Conservation (phyloP, 2,113 vertebrate genomes). For the Tychaedon coryphoeus region DNA sequence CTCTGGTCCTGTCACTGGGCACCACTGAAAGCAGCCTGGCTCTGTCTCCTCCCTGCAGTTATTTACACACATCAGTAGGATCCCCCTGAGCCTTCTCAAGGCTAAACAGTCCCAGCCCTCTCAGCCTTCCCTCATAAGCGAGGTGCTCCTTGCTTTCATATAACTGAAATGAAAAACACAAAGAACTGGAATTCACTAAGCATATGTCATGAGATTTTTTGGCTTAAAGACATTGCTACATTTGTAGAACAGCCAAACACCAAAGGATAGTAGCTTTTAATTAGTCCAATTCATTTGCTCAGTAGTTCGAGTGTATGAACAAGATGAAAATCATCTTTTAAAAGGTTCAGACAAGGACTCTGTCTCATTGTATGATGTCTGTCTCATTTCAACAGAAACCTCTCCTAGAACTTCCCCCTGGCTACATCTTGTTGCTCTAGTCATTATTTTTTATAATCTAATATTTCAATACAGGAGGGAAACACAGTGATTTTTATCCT, state of each 20-base stretch:
- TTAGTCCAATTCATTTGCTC: conserved; percentile 23
- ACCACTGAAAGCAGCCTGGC: not conserved
- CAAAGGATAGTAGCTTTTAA: not conserved
- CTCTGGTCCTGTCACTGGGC: not conserved
- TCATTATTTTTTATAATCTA: conserved; percentile 51
- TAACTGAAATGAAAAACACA: not conserved
- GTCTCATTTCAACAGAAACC: conserved; percentile 6
- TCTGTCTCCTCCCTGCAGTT: not conserved
- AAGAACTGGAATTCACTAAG: not conserved
- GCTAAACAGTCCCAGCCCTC: not conserved
- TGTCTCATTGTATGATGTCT: not conserved
- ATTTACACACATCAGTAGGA: not conserved
- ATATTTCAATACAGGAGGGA: not conserved
- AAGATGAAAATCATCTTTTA: conserved; percentile 41
- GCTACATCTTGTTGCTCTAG: not conserved
- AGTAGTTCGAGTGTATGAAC: not conserved
- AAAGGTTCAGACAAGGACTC: conserved; percentile 33
- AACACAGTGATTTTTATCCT: not conserved
- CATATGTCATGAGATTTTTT: not conserved
- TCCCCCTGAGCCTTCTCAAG: not conserved
- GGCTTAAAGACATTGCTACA: not conserved
- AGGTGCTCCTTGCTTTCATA: not conserved
- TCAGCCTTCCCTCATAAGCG: not conserved
- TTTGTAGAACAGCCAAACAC: not conserved
- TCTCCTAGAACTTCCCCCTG: not conserved